Conservation (phyloP, 2,113 vertebrate genomes). For the Phaethornis superciliosus region DNA sequence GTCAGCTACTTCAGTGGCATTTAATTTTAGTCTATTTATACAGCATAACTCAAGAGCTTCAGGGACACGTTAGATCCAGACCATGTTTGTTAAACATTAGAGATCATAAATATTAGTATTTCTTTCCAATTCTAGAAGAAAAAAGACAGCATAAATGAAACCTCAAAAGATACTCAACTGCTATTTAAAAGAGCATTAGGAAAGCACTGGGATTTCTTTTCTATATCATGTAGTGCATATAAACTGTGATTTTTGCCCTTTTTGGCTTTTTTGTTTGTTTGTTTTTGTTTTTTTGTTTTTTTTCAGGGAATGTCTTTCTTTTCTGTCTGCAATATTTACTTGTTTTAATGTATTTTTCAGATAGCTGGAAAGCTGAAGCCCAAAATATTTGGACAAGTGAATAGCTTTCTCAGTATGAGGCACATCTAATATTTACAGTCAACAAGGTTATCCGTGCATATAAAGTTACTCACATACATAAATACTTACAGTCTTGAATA, state of each 20-base stretch:
- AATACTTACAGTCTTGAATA: not conserved
- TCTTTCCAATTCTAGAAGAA: not conserved
- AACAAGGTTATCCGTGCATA: not conserved
- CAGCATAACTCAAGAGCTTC: not conserved
- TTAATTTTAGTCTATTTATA: not conserved
- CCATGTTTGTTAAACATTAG: not conserved
- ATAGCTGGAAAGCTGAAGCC: not conserved
- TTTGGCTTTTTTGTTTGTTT: no score
- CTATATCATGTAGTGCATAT: not conserved
- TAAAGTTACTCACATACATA: not conserved
- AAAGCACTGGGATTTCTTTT: not conserved
- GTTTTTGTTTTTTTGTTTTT: fast-evolving
- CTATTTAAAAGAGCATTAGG: not conserved
- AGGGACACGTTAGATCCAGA: not conserved
- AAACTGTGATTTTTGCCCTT: not conserved
- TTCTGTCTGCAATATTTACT: not conserved
- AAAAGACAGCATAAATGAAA: not conserved
- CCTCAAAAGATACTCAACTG: not conserved
- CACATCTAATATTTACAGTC: not conserved
- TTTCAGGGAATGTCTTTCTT: not conserved
- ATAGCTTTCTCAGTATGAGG: not conserved
- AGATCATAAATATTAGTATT: not conserved
- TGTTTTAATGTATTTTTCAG: not conserved
- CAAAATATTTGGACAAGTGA: not conserved
- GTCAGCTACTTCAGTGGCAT: not conserved